These are phyloP conservation scores for Pampus argenteus DNA, from an alignment of 2,797 vertebrate species.

Conservation along the genomic window DNA sequence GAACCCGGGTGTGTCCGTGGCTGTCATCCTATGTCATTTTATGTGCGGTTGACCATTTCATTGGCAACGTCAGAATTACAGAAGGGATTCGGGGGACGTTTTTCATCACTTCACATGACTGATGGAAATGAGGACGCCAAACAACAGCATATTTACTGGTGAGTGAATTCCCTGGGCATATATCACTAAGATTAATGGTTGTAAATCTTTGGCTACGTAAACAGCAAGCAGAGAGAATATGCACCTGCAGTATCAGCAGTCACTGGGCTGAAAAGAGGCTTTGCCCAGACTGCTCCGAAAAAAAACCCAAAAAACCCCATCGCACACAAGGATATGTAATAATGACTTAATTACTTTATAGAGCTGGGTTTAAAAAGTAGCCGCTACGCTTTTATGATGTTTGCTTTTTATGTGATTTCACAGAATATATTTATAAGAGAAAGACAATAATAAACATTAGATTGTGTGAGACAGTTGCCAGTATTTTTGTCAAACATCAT, in stretches of 20 bases:
- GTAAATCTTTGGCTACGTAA: slow-evolving; percentile 32
- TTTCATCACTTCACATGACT: slow-evolving; percentile 19
- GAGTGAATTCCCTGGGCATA: slow-evolving; percentile 16
- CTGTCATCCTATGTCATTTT: slow-evolving; percentile 9
- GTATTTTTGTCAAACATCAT: not conserved
- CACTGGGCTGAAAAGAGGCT: slow-evolving; percentile 7
- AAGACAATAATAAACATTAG: not conserved
- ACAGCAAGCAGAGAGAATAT: slow-evolving; percentile 1
- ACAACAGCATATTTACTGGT: slow-evolving; percentile 36
- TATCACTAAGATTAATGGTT: slow-evolving; percentile 43
- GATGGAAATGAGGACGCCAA: slow-evolving; percentile 16
- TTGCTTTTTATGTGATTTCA: not conserved
- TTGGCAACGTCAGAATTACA: slow-evolving; percentile 5
- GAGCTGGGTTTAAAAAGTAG: not conserved
- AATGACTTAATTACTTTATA: slow-evolving; percentile 21
- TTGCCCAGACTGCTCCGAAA: slow-evolving; percentile 15
- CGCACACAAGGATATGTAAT: not conserved
- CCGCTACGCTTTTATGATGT: too few relatives aligned
- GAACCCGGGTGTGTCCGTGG: not conserved
- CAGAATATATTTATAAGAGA: not conserved
- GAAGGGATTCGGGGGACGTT: slow-evolving; percentile 7
- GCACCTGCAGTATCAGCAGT: slow-evolving; percentile 32
- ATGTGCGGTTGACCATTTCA: slow-evolving; percentile 6
- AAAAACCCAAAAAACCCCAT: too few relatives aligned
- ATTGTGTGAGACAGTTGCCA: too few relatives aligned